Conservation (phyloP, 2,888 invertebrate species). For the Drosophila nigricruria region DNA sequence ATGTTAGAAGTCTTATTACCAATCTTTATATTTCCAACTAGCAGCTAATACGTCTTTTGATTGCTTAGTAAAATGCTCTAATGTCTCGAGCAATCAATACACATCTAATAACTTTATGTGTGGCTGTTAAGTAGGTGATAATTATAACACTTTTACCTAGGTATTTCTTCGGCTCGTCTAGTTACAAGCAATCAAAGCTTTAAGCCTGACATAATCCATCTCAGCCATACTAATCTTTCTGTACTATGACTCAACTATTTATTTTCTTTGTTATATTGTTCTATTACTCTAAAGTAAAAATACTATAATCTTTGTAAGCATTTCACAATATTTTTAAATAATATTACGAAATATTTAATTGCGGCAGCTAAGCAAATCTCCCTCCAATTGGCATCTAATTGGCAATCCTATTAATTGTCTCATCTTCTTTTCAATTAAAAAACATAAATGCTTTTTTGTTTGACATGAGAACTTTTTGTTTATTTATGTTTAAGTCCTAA, state of each 20-base stretch:
- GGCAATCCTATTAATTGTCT: background rate
- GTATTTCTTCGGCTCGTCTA: background rate
- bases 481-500: constrained; percentile 52
- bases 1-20: too few species aligned
- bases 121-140: too few species aligned
- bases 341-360: background rate
- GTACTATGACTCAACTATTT: background rate
- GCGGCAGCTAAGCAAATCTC: rapidly evolving
- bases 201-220: background rate
- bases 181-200: background rate
- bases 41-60: too few species aligned
- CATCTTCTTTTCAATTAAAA: background rate
- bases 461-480: constrained; percentile 36
- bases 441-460: background rate
- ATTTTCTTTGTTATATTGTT: background rate
- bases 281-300: background rate
- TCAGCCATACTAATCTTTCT: background rate
- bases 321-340: background rate
- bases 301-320: background rate
- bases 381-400: background rate
- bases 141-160: too few species aligned
- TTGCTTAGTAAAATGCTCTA: background rate
- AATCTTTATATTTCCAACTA: too few species aligned
- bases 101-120: too few species aligned
- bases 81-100: too few species aligned